Conservation (phyloP, 2,888 invertebrate species). For the Blastobasis lacticolella region DNA sequence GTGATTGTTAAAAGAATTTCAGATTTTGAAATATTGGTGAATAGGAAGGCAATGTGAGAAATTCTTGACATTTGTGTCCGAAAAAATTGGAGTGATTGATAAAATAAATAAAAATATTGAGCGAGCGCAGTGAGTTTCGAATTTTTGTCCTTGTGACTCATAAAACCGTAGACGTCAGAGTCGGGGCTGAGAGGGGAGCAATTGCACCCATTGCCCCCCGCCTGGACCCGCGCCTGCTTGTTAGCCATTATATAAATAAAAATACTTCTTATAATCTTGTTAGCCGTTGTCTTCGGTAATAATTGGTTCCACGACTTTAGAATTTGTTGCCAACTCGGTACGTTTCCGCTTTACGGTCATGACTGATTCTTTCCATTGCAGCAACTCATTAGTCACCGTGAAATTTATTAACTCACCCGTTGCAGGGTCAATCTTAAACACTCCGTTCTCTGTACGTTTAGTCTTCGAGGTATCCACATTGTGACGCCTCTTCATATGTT, state of each 20-base stretch:
- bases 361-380: conserved; percentile 43
- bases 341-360: conserved; percentile 17
- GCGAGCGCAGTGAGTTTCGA: too few relatives aligned
- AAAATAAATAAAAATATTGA: too few relatives aligned
- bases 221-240: too few relatives aligned
- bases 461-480: conserved; percentile 55
- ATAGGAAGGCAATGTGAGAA: too few relatives aligned
- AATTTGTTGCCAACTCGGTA: neutral
- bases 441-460: conserved; percentile 49
- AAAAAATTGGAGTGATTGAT: too few relatives aligned
- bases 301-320: neutral
- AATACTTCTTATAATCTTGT: neutral
- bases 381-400: conserved; percentile 28
- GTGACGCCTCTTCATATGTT: conserved; percentile 84
- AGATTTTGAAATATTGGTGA: too few relatives aligned
- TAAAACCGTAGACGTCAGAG: too few relatives aligned
- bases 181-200: neutral
- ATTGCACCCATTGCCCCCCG: too few relatives aligned
- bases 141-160: too few relatives aligned
- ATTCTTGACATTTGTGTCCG: too few relatives aligned
- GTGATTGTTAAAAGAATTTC: too few relatives aligned
- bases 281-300: neutral
- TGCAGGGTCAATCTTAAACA: conserved; percentile 40
- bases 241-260: neutral
- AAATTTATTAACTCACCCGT: conserved; percentile 32